Percentiles rank a stretch among this genome's conserved stretches.
Conservation (phyloP, 1,140 invertebrate genomes). For the Centruroides sculpturatus region DNA sequence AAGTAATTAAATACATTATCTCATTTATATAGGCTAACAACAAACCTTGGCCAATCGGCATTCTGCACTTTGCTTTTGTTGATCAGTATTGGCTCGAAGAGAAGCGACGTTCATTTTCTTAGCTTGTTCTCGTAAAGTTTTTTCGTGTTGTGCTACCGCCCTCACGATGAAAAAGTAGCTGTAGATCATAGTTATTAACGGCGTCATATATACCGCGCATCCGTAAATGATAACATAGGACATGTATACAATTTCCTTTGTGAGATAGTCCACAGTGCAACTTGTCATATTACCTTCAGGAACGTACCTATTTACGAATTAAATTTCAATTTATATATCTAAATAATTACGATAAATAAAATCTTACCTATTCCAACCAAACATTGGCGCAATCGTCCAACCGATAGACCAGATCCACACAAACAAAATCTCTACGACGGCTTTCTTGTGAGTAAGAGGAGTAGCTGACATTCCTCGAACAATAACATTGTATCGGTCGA, state of each 20-base stretch:
- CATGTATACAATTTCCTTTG: slow-evolving; percentile 38
- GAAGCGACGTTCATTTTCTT: slow-evolving; percentile 75
- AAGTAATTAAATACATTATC: not conserved
- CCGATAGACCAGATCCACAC: slow-evolving; percentile 49
- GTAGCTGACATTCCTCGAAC: slow-evolving; percentile 58
- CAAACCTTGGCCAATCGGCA: slow-evolving; percentile 54
- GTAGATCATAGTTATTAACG: slow-evolving; percentile 53
- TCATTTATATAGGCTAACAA: not conserved
- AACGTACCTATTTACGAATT: slow-evolving; percentile 44
- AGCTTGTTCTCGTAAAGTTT: slow-evolving; percentile 64
- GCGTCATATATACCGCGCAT: slow-evolving; percentile 53
- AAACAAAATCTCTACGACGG: slow-evolving; percentile 47
- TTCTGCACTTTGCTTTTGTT: slow-evolving; percentile 49
- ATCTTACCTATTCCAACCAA: slow-evolving; percentile 47
- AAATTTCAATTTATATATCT: not conserved
- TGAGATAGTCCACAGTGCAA: slow-evolving; percentile 69
- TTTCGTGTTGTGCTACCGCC: slow-evolving; percentile 63
- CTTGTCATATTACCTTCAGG: slow-evolving; percentile 77
- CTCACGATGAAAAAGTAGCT: slow-evolving; percentile 65
- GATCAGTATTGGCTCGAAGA: slow-evolving; percentile 46
- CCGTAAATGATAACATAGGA: slow-evolving; percentile 55
- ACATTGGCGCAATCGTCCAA: slow-evolving; percentile 56
- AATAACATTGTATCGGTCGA: slow-evolving; percentile 73
- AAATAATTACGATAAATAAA: not conserved
- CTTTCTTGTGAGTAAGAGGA: slow-evolving; percentile 50